phyloP scores from a whole-genome alignment of 1,140 invertebrate species.

The Drosophila aff. region DNA sequence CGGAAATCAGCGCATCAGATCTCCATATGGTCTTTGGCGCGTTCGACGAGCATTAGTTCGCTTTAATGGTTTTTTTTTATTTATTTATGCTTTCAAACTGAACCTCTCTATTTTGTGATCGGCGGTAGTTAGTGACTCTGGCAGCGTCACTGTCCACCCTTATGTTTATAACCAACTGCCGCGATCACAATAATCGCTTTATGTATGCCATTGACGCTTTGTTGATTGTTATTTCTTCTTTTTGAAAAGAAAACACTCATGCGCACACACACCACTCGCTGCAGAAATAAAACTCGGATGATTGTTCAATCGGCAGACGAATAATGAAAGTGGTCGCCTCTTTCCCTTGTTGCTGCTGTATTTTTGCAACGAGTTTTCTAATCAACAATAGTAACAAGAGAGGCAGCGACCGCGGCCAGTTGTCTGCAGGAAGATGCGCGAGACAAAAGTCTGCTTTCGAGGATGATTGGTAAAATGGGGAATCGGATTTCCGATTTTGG shows the following conservation, averaged over 20 bases:
- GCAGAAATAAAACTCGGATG: conserved; percentile 13
- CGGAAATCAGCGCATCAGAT: conserved; percentile 8
- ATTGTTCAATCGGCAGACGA: conserved; percentile 61
- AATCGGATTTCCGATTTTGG: conserved; percentile 8
- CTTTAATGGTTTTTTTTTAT: background rate
- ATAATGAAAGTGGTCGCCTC: conserved; percentile 65
- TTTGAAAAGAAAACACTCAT: conserved; percentile 27
- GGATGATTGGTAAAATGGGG: conserved; percentile 7
- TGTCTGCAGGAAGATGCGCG: conserved; percentile 16
- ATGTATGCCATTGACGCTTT: conserved; percentile 5
- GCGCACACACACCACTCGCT: background rate
- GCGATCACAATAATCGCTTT: conserved; percentile 2
- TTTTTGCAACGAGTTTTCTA: conserved; percentile 55
- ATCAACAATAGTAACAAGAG: conserved; percentile 29
- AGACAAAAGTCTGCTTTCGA: conserved; percentile 1
- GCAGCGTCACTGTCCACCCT: background rate
- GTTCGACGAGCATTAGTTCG: background rate
- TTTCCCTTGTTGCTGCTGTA: conserved; percentile 1
- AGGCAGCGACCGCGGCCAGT: conserved; percentile 3
- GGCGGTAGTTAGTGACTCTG: background rate
- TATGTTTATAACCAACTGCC: background rate
- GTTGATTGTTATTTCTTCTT: conserved; percentile 20
- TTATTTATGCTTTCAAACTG: background rate
- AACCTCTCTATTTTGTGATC: background rate
- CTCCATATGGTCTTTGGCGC: background rate